These are phyloP conservation scores for Coenobita brevimanus DNA, from an alignment of 1,140 invertebrate species.

Conservation along the genomic window DNA sequence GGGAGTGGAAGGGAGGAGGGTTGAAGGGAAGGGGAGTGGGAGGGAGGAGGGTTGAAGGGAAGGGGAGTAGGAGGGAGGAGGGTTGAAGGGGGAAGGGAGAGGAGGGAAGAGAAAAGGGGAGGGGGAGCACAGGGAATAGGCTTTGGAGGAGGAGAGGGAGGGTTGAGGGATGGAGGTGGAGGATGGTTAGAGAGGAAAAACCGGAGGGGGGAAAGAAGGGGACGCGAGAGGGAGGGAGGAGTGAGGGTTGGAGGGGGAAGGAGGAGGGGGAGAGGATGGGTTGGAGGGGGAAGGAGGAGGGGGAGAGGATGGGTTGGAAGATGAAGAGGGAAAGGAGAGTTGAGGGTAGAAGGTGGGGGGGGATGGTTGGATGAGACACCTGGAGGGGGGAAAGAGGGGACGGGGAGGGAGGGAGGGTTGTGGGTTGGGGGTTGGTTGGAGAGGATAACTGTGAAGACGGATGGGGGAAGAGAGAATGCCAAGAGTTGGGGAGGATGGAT, in stretches of 20 bases:
- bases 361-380: neutral
- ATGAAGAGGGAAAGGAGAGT: neutral
- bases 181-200: neutral
- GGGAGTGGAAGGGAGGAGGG: neutral
- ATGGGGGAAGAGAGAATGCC: no score
- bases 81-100: neutral
- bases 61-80: no score
- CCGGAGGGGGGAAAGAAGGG: neutral
- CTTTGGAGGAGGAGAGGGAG: neutral
- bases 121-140: neutral
- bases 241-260: neutral
- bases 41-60: neutral
- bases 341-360: no score
- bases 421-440: neutral
- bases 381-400: neutral
- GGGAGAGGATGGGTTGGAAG: neutral
- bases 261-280: neutral
- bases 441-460: neutral
- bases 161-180: neutral
- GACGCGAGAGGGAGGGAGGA: neutral
- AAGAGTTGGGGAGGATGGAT: neutral
- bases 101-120: neutral
- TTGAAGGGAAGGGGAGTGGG: neutral
- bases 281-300: neutral
- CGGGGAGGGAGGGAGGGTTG: neutral